Evolutionary conservation across 1,140 invertebrate species (phyloP).

Genomic region (Onthophagus taurus): DNA sequence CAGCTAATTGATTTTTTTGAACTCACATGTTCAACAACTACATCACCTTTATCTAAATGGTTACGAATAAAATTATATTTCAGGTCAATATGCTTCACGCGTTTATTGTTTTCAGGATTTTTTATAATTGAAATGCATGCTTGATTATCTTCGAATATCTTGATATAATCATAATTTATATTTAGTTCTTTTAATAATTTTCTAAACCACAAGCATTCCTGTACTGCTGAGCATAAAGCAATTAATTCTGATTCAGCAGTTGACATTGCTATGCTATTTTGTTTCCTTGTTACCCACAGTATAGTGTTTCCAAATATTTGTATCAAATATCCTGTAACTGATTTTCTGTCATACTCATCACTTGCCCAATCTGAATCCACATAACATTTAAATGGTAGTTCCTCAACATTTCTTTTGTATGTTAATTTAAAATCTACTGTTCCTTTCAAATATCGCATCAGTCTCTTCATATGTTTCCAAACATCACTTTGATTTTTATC

Average conservation of each 20-base stretch:
- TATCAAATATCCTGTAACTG: constrained; percentile 24
- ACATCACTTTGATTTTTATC: constrained; percentile 21
- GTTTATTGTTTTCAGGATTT: constrained; percentile 27
- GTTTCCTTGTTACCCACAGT: constrained; percentile 19
- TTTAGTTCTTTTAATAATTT: constrained; percentile 27
- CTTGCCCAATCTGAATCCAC: constrained; percentile 33
- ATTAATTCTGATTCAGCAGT: constrained; percentile 44
- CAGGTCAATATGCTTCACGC: constrained; percentile 28
- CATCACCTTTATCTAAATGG: constrained; percentile 13
- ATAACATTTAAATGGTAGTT: constrained; percentile 17
- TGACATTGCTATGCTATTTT: constrained; percentile 17
- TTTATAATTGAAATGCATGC: constrained; percentile 31
- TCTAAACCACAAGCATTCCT: constrained; percentile 23
- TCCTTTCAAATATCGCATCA: constrained; percentile 36
- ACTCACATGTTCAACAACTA: constrained; percentile 14
- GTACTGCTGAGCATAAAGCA: constrained; percentile 16
- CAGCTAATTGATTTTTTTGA: constrained; percentile 15
- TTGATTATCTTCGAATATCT: constrained; percentile 29
- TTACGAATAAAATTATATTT: constrained; percentile 21
- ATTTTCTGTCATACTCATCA: constrained; percentile 26
- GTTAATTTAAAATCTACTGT: constrained; percentile 25
- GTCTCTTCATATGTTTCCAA: constrained; percentile 32
- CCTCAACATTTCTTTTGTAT: constrained; percentile 14
- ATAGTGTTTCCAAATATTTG: constrained; percentile 25
- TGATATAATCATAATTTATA: constrained; percentile 7